Percentiles rank a stretch among this genome's conserved stretches.
Evolutionary conservation across 1,140 invertebrate species (phyloP).

Genomic region (Anoplophora glabripennis): DNA sequence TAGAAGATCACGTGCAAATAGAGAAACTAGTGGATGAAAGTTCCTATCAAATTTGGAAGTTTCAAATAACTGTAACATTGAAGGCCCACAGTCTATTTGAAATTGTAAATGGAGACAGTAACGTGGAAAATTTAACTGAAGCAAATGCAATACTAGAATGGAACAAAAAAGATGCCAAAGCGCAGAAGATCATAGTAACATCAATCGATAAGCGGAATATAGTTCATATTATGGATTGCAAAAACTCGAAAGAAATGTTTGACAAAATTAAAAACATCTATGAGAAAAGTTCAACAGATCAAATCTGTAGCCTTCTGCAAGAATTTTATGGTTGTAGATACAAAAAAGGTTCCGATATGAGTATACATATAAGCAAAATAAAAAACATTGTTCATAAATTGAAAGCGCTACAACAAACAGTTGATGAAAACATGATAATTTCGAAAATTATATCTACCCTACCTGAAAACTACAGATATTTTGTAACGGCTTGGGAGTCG

Average conservation of each 20-base stretch:
- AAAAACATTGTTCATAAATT: no score
- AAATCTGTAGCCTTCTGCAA: conserved; percentile 33
- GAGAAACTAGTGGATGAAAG: no score
- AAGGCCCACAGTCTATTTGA: conserved; percentile 3
- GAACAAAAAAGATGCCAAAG: conserved; percentile 23
- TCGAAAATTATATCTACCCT: no score
- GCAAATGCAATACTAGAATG: conserved; percentile 6
- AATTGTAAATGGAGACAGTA: conserved; percentile 1
- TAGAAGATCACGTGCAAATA: no score
- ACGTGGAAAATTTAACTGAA: neutral
- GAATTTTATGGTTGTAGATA: conserved; percentile 38
- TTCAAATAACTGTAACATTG: conserved; percentile 17
- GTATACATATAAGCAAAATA: no score
- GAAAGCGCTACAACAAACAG: no score
- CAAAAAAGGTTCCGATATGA: neutral
- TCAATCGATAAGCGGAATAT: conserved; percentile 27
- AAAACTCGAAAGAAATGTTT: conserved; percentile 39
- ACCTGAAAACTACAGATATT: no score
- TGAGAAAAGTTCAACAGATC: conserved; percentile 38
- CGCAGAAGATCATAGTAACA: conserved; percentile 30
- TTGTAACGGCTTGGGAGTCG: no score
- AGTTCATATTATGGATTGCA: conserved; percentile 36
- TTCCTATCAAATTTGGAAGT: no score
- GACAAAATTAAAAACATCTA: conserved; percentile 38
- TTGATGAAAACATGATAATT: no score